phyloP scores from a whole-genome alignment of 2,113 vertebrate genomes.

The Gambusia affinis region DNA sequence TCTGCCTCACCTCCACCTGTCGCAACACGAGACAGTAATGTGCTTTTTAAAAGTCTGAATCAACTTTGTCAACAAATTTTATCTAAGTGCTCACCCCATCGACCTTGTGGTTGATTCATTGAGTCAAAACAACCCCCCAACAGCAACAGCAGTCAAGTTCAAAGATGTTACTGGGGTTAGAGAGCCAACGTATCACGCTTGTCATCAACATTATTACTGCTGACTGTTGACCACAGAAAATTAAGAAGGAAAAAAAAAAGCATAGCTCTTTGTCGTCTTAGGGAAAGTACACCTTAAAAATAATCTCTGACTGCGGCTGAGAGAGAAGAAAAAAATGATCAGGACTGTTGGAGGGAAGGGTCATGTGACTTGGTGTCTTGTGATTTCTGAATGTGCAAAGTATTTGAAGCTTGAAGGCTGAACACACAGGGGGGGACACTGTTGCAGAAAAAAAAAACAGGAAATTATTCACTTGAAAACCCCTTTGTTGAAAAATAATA shows the following conservation, averaged over 20 bases:
- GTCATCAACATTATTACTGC: slow-evolving; percentile 19
- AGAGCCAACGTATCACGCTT: slow-evolving; percentile 4
- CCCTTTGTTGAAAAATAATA: neutral
- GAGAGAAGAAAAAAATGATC: slow-evolving; percentile 44
- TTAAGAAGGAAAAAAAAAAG: neutral
- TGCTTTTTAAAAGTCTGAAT: neutral
- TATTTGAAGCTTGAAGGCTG: slow-evolving; percentile 43
- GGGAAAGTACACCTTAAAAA: neutral
- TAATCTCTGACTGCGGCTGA: slow-evolving; percentile 9
- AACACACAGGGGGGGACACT: slow-evolving; percentile 4
- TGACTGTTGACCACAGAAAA: slow-evolving; percentile 14
- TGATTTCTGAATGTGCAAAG: slow-evolving; percentile 67
- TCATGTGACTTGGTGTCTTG: slow-evolving; percentile 77
- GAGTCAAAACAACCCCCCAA: slow-evolving; percentile 27
- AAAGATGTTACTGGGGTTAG: slow-evolving; percentile 21
- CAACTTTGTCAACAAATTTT: slow-evolving; percentile 9
- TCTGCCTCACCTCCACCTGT: too few relatives aligned
- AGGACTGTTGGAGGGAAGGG: slow-evolving; percentile 24
- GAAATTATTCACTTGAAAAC: neutral
- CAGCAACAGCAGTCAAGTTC: slow-evolving; percentile 29
- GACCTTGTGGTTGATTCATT: neutral
- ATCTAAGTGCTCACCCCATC: slow-evolving; percentile 3
- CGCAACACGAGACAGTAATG: too few relatives aligned
- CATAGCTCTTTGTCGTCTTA: neutral
- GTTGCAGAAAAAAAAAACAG: neutral